Evolutionary conservation across 2,888 invertebrate genomes (phyloP).

Genomic region (Drosophila mulleri): DNA sequence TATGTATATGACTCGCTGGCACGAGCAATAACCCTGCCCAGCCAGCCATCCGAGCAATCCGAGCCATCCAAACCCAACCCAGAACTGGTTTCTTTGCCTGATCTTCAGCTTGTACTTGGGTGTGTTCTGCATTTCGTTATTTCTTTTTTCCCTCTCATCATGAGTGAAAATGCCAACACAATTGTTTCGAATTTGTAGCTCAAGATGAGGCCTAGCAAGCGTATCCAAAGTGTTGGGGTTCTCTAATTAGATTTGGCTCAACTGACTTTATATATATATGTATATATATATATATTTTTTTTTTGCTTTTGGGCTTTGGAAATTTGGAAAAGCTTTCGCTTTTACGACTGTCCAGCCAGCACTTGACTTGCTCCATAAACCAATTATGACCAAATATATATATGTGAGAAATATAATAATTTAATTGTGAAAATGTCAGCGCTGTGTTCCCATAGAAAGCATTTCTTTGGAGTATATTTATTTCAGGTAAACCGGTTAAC

Average conservation of each 20-base stretch:
- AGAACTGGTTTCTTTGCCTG: constrained; percentile 66
- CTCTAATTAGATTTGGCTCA: constrained; percentile 61
- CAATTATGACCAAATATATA: constrained; percentile 36
- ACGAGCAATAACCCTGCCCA: constrained; percentile 76
- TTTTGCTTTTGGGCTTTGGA: constrained; percentile 10
- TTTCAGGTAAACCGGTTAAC: constrained; percentile 46
- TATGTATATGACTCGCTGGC: constrained; percentile 66
- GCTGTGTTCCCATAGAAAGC: constrained; percentile 18
- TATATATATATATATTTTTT: not conserved
- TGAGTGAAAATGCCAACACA: constrained; percentile 43
- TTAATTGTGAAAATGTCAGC: constrained; percentile 8
- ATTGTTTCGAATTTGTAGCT: constrained; percentile 66
- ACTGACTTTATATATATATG: not conserved
- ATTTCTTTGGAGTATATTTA: constrained; percentile 13
- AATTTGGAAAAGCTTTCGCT: constrained; percentile 65
- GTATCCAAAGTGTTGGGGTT: constrained; percentile 62
- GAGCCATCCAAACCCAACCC: constrained; percentile 31
- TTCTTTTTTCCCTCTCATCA: constrained; percentile 28
- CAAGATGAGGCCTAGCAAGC: constrained; percentile 44
- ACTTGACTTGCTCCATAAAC: constrained; percentile 37
- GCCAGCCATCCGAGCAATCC: constrained; percentile 16
- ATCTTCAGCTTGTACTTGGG: constrained; percentile 65
- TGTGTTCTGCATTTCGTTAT: constrained; percentile 48
- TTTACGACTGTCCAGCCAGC: constrained; percentile 45
- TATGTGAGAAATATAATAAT: constrained; percentile 15